These are phyloP conservation scores for Bergia puertoricense DNA, from an alignment of 92 coral and sea anemone species.

Conservation along the genomic window DNA sequence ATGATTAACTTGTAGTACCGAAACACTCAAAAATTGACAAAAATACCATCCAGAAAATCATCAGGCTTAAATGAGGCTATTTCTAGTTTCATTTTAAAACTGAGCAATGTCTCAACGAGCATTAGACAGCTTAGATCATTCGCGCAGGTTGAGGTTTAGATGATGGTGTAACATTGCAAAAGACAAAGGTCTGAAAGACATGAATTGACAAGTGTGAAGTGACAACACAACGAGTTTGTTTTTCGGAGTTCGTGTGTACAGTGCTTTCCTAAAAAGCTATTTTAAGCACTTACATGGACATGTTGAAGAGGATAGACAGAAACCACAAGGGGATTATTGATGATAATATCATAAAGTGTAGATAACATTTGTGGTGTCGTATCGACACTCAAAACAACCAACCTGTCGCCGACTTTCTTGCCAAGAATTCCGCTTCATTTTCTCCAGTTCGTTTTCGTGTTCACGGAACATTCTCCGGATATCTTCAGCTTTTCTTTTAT, in stretches of 20 bases:
- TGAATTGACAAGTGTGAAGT: not conserved
- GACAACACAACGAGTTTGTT: not conserved
- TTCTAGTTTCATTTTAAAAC: not conserved
- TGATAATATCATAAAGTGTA: not conserved
- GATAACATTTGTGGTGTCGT: not conserved
- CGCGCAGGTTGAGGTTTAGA: constrained; percentile 10
- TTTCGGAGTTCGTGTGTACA: not conserved
- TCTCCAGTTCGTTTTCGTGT: constrained; percentile 84
- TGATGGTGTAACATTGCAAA: not conserved
- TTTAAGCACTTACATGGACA: constrained; percentile 4
- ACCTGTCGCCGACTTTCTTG: constrained; percentile 98
- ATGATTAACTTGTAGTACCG: too few species aligned
- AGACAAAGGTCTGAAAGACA: not conserved
- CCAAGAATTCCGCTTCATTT: constrained; percentile 97
- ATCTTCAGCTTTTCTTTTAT: constrained; percentile 91
- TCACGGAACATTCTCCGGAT: constrained; percentile 90
- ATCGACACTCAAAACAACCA: constrained; percentile 2
- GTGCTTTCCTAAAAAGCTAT: not conserved
- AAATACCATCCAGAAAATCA: not conserved
- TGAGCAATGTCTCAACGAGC: not conserved
- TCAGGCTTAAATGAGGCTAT: not conserved
- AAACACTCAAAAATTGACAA: not conserved
- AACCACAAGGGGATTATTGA: not conserved
- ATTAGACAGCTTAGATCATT: not conserved
- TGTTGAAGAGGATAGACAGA: not conserved